These are phyloP conservation scores for Athalia rosae DNA, from an alignment of 2,888 invertebrate genomes.

Conservation along the genomic window DNA sequence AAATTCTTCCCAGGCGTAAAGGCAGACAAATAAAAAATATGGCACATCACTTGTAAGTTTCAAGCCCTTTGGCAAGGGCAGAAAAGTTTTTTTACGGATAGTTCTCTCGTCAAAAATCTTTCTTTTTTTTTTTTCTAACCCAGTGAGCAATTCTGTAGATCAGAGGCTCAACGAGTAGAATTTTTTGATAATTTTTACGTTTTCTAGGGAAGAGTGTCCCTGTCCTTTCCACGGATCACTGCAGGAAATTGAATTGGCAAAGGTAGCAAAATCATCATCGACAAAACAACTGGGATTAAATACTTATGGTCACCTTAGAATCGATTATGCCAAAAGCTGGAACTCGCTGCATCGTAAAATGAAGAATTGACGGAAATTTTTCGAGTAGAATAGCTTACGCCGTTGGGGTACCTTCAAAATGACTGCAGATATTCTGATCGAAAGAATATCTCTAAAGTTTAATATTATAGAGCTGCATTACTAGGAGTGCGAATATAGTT, in stretches of 20 bases:
- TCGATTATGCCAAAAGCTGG: conserved; percentile 90
- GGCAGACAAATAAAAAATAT: conserved; percentile 15
- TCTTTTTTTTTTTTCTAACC: no score
- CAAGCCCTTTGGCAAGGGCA: neutral
- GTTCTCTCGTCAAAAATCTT: no score
- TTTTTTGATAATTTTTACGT: neutral
- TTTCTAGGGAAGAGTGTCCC: conserved; percentile 58
- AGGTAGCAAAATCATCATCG: conserved; percentile 60
- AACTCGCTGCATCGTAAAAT: conserved; percentile 87
- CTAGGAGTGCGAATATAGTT: no score
- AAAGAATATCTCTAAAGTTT: no score
- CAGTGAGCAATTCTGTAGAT: no score
- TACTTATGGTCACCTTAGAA: conserved; percentile 86
- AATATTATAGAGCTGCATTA: no score
- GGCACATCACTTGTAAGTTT: conserved; percentile 11
- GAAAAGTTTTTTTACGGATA: no score
- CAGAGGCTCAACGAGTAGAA: neutral
- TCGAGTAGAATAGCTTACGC: neutral
- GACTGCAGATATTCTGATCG: no score
- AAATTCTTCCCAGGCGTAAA: conserved; percentile 7
- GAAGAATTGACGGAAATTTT: conserved; percentile 72
- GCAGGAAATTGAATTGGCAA: neutral
- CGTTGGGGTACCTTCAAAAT: no score
- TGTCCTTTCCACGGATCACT: conserved; percentile 52
- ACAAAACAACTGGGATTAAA: conserved; percentile 83